Base-by-base conservation (phyloP, 1,140 invertebrate genomes). In the Euwallacea fornicatus region DNA sequence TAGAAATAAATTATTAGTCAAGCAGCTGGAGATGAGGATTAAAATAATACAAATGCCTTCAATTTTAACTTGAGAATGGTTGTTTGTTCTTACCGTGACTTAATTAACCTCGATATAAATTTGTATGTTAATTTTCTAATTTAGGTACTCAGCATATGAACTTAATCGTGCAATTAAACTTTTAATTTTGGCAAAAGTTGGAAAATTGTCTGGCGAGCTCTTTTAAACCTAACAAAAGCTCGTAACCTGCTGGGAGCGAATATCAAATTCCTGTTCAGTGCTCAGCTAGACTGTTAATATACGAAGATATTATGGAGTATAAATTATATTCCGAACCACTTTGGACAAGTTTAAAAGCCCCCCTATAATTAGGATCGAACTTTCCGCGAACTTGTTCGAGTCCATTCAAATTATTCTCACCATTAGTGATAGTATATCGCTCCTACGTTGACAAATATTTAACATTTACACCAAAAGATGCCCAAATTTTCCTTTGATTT, bases 251-350 rank as follows among this genome's bases (percentile, higher is more conserved):
- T 63, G 13, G 44, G 7, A 63, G 61, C 43, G 43, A 63, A 63
- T 63, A 63, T 63, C 43, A 63, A 63, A 63, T 63, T 63, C 61
- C 61, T 63, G 43, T 63, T 63, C 61, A 63, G 43, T 46, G 42
- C 42, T 58, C 54, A 13, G 53, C 42, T 42, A 54, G 33, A 42
- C 50, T 42, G 64, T 67, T 67, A 67, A 59, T 67, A 67, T 67
- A 63, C 11, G 4, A 66, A 53, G 64, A 41, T 33, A 53, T 53
- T 66, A 55, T 55, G 50, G 47, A 55, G 62, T 66, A 55, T 66
- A 55, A 66, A 55, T 55, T 66, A 66, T 66, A 53, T 55, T 41
- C 13, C 64, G 7, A 55, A 66, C 47, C 47, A 55, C 47, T 66
- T 66, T 66, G 15, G 55, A 55, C 41, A 55, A 66, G 64, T 66